phyloP scores from a whole-genome alignment of 2,888 invertebrate species.

The Heliconius hortense region DNA sequence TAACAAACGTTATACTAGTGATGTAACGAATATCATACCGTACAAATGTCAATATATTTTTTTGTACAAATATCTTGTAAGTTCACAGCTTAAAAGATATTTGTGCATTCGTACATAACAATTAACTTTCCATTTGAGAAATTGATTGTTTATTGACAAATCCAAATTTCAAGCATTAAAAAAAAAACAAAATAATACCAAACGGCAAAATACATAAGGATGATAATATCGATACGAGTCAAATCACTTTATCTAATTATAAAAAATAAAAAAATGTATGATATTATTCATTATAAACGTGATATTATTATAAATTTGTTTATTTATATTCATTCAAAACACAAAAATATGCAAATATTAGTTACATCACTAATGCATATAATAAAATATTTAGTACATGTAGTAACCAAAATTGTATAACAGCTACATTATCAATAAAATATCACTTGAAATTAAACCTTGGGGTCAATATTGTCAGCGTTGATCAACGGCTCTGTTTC shows the following conservation, averaged over 20 bases:
- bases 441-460: conserved; percentile 52
- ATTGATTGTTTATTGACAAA: not conserved
- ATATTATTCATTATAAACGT: no score
- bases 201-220: not conserved
- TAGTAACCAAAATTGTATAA: not conserved
- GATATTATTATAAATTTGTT: no score
- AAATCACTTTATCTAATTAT: not conserved
- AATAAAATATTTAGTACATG: not conserved
- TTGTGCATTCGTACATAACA: no score
- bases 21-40: not conserved
- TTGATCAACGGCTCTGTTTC: conserved; percentile 65
- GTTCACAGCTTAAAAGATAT: no score
- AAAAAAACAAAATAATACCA: no score
- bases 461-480: conserved; percentile 53
- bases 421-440: not conserved
- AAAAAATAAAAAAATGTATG: no score
- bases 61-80: no score
- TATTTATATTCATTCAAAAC: no score
- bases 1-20: not conserved
- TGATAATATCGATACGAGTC: not conserved
- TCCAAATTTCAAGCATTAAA: no score
- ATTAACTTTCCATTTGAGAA: no score
- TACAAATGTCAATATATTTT: not conserved
- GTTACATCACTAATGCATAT: conserved; percentile 1
- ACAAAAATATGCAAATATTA: not conserved